Conservation (phyloP, 2,888 invertebrate genomes). For the Andrena fulva region DNA sequence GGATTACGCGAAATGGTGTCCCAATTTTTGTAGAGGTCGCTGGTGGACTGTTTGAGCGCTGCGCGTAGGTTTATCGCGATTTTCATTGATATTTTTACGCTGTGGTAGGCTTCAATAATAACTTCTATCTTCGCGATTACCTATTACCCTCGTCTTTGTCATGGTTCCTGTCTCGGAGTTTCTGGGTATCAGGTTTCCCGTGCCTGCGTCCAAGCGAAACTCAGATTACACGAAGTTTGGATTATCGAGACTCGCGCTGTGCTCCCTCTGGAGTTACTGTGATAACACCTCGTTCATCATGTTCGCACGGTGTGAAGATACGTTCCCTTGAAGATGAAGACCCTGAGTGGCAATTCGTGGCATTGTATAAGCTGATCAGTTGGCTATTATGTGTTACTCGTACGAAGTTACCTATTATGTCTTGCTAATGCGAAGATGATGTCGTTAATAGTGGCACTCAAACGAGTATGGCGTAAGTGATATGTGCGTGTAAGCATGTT, state of each 20-base stretch:
- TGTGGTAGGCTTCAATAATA: no score
- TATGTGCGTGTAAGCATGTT: no score
- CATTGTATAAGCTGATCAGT: background rate
- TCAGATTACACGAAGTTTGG: background rate
- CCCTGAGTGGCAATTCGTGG: background rate
- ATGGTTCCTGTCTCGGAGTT: background rate
- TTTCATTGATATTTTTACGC: no score
- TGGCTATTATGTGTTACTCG: background rate
- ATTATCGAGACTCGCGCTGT: background rate
- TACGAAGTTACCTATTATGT: no score
- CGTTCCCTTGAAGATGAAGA: background rate
- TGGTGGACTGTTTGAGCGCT: no score
- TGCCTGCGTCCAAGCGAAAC: background rate
- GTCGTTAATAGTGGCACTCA: no score
- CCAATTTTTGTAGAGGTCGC: no score
- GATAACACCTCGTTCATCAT: conserved; percentile 1
- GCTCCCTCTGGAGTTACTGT: background rate
- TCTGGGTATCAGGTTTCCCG: background rate
- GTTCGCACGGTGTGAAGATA: background rate
- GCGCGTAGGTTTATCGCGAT: no score
- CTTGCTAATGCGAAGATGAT: no score
- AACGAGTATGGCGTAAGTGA: no score
- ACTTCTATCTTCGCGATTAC: background rate
- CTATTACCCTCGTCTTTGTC: background rate
- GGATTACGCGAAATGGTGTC: background rate